phyloP scores from a whole-genome alignment of 2,888 invertebrate genomes.

The Chrysolina americana region DNA sequence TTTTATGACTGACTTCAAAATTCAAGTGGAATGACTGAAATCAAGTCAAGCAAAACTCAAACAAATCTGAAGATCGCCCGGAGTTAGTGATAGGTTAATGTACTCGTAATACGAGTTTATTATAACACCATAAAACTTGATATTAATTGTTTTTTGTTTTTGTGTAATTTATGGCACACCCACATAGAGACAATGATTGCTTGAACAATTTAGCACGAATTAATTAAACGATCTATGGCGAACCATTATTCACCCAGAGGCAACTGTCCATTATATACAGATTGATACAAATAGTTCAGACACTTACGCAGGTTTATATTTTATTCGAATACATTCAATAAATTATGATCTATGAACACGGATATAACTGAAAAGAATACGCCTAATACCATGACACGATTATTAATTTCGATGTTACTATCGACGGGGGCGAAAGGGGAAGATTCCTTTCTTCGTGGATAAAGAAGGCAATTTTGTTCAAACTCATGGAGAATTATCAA shows the following conservation, averaged over 20 bases:
- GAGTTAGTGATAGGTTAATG: slow-evolving; percentile 28
- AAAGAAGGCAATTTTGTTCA: too few species aligned
- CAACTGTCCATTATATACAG: slow-evolving; percentile 10
- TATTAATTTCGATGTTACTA: too few species aligned
- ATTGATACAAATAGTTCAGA: neutral
- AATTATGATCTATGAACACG: too few species aligned
- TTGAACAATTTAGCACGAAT: slow-evolving; percentile 20
- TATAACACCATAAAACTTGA: slow-evolving; percentile 26
- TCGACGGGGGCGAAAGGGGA: too few species aligned
- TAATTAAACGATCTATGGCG: slow-evolving; percentile 17
- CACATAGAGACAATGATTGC: slow-evolving; percentile 16
- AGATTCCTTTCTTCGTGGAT: too few species aligned
- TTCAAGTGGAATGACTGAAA: slow-evolving; percentile 4
- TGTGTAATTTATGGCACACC: slow-evolving; percentile 32
- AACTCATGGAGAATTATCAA: too few species aligned
- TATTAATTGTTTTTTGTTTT: slow-evolving; percentile 32
- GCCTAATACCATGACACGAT: too few species aligned
- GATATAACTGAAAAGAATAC: too few species aligned
- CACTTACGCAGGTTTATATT: neutral
- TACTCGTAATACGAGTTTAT: slow-evolving; percentile 23
- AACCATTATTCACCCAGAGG: neutral
- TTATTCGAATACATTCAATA: too few species aligned
- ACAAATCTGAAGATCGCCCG: slow-evolving; percentile 18
- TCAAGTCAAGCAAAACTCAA: slow-evolving; percentile 15
- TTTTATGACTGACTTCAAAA: neutral